Evolutionary conservation across 2,888 invertebrate genomes (phyloP).

Genomic region (Thereva unica): DNA sequence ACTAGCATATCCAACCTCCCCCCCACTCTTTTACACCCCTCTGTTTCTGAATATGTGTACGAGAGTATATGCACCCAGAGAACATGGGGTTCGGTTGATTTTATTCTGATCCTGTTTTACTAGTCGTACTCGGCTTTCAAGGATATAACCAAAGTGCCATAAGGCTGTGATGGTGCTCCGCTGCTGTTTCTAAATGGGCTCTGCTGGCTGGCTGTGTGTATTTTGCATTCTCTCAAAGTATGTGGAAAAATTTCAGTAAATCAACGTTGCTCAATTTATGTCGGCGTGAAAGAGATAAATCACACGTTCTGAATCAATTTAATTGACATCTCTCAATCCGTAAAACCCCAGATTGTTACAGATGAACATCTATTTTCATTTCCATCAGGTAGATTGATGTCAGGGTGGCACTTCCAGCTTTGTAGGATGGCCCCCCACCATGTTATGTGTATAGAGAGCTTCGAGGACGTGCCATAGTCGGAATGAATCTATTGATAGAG

Average conservation of each 20-base stretch:
- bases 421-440: no score
- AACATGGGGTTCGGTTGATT: slow-evolving; percentile 5
- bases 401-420: slow-evolving; percentile 38
- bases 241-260: slow-evolving; percentile 32
- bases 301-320: slow-evolving; percentile 41
- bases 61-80: not conserved
- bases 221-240: slow-evolving; percentile 5
- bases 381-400: slow-evolving; percentile 47
- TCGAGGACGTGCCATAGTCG: no score
- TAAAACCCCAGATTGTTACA: slow-evolving; percentile 40
- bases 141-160: no score
- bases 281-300: slow-evolving; percentile 38
- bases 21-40: not conserved
- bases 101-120: slow-evolving; percentile 3
- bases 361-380: slow-evolving; percentile 46
- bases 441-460: no score
- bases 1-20: slow-evolving; percentile 17
- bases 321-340: slow-evolving; percentile 42
- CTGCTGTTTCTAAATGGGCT: no score
- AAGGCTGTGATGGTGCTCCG: no score
- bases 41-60: not conserved
- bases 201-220: no score
- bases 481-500: no score
- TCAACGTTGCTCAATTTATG: slow-evolving; percentile 31
- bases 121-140: no score